Base-by-base conservation (phyloP, 2,797 vertebrate genomes). In the Pelodytes ibericus region DNA sequence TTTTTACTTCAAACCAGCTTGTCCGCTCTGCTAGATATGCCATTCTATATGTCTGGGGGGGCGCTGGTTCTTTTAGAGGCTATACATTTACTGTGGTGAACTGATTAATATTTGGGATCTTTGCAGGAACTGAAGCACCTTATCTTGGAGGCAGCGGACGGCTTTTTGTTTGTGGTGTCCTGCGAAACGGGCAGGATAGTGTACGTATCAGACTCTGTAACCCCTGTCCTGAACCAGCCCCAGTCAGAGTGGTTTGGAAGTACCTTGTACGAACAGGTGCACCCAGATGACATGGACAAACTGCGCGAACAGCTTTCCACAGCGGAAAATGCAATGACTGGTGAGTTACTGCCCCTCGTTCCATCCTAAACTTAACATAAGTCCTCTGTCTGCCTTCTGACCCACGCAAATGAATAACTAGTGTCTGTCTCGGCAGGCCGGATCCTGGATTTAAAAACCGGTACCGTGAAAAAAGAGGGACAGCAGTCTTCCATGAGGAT, bases 391-490 rank as follows among this genome's bases (percentile, higher is more conserved):
- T n/a, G n/a, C n/a, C n/a, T n/a, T n/a, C n/a, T n/a, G n/a, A n/a
- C n/a, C n/a, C n/a, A n/a, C n/a, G n/a, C n/a, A n/a, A n/a, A n/a
- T n/a, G n/a, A n/a, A n/a, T n/a, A 8, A 49, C 60, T 25, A n/a
- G 18, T 30, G 6, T 36, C 27, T 62, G 18, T 20, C 16, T 9
- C 41, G n/a, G n/a, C 6, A 98, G 97, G 96, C 29, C 94, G 97
- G 3, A 96, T 99, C 89, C 88, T 99, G 24, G 98, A 99, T 76
- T 80, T 99, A 74, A 99, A 99, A 89, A 99, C 97, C 0, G 98
- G 98, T 11, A 99, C 97, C 0, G 97, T 99, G 71, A 99, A 99
- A 88, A 99, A 99, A 81, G 98, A 99, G 84, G 94, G 95, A 3
- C 96, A 96, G 79, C 97, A 98, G 82, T 90, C 95, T 0, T 94